Evolutionary conservation across 2,888 invertebrate genomes (phyloP).

Genomic region (Mamestra brassicae): DNA sequence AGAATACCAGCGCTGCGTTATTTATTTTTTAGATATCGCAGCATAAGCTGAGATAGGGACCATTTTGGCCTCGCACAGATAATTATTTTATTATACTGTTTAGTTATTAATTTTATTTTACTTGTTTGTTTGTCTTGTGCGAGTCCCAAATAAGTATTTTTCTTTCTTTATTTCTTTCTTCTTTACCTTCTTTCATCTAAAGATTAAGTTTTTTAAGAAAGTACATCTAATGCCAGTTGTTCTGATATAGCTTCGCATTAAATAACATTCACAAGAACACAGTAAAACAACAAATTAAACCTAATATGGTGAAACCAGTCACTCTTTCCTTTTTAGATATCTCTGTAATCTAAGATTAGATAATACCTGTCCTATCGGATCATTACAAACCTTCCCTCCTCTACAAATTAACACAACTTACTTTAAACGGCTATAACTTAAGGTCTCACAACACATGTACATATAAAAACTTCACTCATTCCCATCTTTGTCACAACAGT

Average conservation of each 20-base stretch:
- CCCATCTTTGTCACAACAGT: conserved; percentile 15
- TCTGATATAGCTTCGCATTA: no score
- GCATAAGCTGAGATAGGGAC: no score
- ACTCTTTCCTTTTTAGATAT: background rate
- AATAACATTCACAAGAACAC: no score
- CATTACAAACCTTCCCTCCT: background rate
- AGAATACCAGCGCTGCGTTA: no score
- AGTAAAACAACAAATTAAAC: background rate
- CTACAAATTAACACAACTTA: conserved; percentile 15
- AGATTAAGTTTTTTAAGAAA: background rate
- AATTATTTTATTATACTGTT: no score
- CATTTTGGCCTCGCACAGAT: no score
- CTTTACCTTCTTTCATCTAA: no score
- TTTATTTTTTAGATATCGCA: no score
- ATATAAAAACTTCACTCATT: conserved; percentile 34
- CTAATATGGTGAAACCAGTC: background rate
- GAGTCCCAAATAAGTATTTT: no score
- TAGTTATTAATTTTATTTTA: no score
- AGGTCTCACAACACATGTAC: conserved; percentile 24
- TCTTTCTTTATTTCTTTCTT: no score
- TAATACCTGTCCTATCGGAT: conserved; percentile 5
- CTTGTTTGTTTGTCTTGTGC: no score
- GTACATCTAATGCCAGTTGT: background rate
- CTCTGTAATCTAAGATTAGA: background rate
- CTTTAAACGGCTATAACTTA: conserved; percentile 3